phyloP scores from a whole-genome alignment of 2,797 vertebrate species.

The Gymnoscopelus braueri region DNA sequence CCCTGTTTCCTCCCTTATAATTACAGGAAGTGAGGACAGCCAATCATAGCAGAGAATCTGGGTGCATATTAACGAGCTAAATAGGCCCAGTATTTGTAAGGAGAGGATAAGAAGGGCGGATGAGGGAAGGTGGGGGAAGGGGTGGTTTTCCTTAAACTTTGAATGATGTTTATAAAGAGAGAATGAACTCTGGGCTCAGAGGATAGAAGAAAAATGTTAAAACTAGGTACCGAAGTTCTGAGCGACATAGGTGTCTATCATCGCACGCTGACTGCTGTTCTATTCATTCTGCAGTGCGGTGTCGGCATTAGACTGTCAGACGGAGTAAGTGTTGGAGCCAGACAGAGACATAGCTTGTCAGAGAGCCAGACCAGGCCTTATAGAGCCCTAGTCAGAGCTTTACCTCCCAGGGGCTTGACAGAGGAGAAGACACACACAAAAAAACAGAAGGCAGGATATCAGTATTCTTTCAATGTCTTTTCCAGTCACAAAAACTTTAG shows the following conservation, averaged over 20 bases:
- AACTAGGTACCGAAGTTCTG: neutral
- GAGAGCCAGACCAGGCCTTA: constrained; percentile 14
- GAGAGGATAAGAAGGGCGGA: constrained; percentile 31
- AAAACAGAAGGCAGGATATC: neutral
- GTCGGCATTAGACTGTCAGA: constrained; percentile 35
- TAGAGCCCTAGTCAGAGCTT: neutral
- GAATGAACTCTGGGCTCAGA: neutral
- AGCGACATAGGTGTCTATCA: constrained; percentile 25
- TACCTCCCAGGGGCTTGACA: constrained; percentile 1
- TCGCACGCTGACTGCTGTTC: constrained; percentile 23
- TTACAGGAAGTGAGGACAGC: constrained; percentile 84
- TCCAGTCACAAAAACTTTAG: constrained; percentile 45
- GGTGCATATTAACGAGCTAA: constrained; percentile 81
- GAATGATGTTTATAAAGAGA: constrained; percentile 8
- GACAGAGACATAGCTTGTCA: constrained; percentile 41
- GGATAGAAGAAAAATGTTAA: constrained; percentile 8
- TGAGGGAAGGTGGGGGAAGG: constrained; percentile 8
- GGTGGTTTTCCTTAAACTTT: neutral
- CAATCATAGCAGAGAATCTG: constrained; percentile 74
- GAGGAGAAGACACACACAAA: neutral
- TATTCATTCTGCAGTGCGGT: constrained; percentile 29
- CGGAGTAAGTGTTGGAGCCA: constrained; percentile 18
- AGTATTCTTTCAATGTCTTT: constrained; percentile 54
- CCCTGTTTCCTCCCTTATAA: constrained; percentile 85
- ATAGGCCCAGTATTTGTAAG: constrained; percentile 58